Conservation (phyloP, 2,113 vertebrate species). For the Brachionichthys hirsutus region DNA sequence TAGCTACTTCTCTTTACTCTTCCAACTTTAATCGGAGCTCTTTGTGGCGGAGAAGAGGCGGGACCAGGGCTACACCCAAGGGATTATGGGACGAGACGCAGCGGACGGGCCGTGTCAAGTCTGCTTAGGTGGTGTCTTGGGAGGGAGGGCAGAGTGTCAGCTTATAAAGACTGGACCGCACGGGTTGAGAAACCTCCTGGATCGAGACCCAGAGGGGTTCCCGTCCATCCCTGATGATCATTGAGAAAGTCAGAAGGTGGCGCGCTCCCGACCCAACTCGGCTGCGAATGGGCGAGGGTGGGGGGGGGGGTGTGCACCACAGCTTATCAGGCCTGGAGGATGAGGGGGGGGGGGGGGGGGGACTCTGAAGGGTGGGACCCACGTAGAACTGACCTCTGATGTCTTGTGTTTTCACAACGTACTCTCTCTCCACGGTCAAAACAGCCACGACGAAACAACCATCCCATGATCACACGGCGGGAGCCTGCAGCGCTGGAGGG, state of each 20-base stretch:
- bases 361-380: conserved; percentile 4
- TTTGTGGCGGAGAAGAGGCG: conserved; percentile 19
- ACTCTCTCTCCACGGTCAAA: conserved; percentile 22
- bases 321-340: conserved; percentile 72
- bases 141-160: conserved; percentile 50
- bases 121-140: neutral
- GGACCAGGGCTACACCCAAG: conserved; percentile 29
- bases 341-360: conserved; percentile 7
- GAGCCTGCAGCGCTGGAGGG: conserved; percentile 10
- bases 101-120: conserved; percentile 35
- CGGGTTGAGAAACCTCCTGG: conserved; percentile 70
- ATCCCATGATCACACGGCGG: conserved; percentile 16
- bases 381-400: conserved; percentile 23
- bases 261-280: conserved; percentile 35
- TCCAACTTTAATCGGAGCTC: conserved; percentile 38
- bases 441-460: conserved; percentile 23
- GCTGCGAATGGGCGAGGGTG: conserved; percentile 12
- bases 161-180: conserved; percentile 80
- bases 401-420: conserved; percentile 25
- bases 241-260: conserved; percentile 69
- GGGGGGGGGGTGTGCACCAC: conserved; percentile 52
- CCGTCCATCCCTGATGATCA: conserved; percentile 74
- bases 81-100: conserved; percentile 30
- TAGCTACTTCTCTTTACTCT: conserved; percentile 36
- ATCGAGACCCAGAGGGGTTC: conserved; percentile 61